Evolutionary conservation across 2,797 vertebrate species (phyloP).

Genomic region (Falco rusticolus): DNA sequence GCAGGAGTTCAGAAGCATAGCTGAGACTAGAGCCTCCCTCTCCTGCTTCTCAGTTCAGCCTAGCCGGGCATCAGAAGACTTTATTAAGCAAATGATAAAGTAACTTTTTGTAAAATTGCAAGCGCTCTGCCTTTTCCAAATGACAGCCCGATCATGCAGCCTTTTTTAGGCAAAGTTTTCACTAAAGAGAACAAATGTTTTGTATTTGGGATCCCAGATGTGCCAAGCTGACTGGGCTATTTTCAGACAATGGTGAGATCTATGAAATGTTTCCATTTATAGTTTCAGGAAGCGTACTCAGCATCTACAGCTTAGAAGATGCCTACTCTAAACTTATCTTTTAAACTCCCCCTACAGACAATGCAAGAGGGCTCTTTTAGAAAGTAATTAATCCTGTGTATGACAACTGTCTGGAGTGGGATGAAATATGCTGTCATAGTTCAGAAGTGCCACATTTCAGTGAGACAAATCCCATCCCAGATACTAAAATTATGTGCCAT

Average conservation of each 20-base stretch:
- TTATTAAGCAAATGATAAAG: neutral
- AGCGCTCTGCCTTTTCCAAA: neutral
- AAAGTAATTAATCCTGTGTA: neutral
- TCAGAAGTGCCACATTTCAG: neutral
- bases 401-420: neutral
- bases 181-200: slow-evolving; percentile 37
- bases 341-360: neutral
- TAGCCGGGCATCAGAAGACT: neutral
- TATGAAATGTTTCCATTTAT: slow-evolving; percentile 64
- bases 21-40: neutral
- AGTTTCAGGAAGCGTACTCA: slow-evolving; percentile 25
- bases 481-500: neutral
- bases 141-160: neutral
- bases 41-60: neutral
- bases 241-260: slow-evolving; percentile 56
- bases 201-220: slow-evolving; percentile 39
- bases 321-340: neutral
- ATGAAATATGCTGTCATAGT: neutral
- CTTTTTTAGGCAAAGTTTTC: slow-evolving; percentile 62
- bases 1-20: neutral
- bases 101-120: neutral
- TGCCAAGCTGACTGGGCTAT: slow-evolving; percentile 43
- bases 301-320: slow-evolving; percentile 9
- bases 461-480: neutral
- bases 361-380: neutral